Conservation (phyloP, 2,888 invertebrate species). For the Tenthredo amoena region DNA sequence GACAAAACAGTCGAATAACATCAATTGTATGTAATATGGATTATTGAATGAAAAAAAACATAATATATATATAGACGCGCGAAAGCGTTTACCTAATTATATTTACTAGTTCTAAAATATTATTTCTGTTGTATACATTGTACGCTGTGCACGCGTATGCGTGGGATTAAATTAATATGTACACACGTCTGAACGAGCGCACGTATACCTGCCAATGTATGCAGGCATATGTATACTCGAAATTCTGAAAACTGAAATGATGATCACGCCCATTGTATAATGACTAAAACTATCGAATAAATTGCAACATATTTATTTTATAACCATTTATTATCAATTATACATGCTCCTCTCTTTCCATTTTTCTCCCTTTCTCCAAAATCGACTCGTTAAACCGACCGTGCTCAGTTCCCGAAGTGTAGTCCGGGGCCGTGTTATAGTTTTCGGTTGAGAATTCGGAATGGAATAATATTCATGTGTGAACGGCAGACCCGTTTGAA, state of each 20-base stretch:
- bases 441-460: neutral
- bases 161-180: neutral
- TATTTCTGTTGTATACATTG: neutral
- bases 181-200: neutral
- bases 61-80: neutral
- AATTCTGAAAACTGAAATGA: neutral
- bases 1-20: neutral
- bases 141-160: neutral
- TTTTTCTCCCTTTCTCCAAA: neutral
- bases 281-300: neutral
- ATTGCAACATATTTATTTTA: slow-evolving; percentile 25
- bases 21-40: neutral
- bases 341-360: neutral
- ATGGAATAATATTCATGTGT: neutral
- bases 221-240: neutral
- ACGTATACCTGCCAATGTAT: neutral
- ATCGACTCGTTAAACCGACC: neutral
- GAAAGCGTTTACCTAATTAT: neutral
- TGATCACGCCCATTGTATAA: neutral
- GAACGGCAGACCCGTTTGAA: neutral
- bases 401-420: neutral
- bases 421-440: neutral
- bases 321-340: neutral
- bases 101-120: neutral
- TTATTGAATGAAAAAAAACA: neutral